Conservation (phyloP, 2,113 vertebrate genomes). For the Eurystomus gularis region DNA sequence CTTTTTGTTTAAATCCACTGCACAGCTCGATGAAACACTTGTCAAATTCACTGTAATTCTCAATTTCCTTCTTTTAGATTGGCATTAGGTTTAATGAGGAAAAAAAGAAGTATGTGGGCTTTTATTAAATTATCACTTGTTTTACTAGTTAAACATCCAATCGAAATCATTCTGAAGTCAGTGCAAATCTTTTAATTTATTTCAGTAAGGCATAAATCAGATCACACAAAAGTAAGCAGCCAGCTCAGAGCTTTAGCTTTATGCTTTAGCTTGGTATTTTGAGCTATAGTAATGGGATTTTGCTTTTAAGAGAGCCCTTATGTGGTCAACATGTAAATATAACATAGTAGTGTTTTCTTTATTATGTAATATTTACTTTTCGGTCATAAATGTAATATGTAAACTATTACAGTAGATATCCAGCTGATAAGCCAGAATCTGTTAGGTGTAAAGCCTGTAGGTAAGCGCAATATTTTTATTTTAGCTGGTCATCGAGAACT, state of each 20-base stretch:
- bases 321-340: background rate
- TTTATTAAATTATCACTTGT: constrained; percentile 68
- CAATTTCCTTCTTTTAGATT: constrained; percentile 63
- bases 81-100: constrained; percentile 65
- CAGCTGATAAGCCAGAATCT: constrained; percentile 22
- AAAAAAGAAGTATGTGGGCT: constrained; percentile 59
- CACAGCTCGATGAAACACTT: constrained; percentile 38
- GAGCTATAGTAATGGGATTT: constrained; percentile 65
- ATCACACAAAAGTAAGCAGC: constrained; percentile 20
- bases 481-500: background rate
- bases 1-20: constrained; percentile 44
- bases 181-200: constrained; percentile 54
- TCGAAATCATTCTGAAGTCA: constrained; percentile 21
- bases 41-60: constrained; percentile 68
- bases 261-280: constrained; percentile 61
- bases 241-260: constrained; percentile 59
- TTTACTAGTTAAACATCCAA: constrained; percentile 43
- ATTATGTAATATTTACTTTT: constrained; percentile 38
- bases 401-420: background rate
- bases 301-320: constrained; percentile 45
- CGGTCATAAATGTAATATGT: background rate
- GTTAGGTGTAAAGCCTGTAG: background rate
- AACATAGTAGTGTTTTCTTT: constrained; percentile 15
- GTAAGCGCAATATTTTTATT: constrained; percentile 1
- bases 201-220: constrained; percentile 54